phyloP scores from a whole-genome alignment of 2,888 invertebrate species.

The Odontothrips loti region DNA sequence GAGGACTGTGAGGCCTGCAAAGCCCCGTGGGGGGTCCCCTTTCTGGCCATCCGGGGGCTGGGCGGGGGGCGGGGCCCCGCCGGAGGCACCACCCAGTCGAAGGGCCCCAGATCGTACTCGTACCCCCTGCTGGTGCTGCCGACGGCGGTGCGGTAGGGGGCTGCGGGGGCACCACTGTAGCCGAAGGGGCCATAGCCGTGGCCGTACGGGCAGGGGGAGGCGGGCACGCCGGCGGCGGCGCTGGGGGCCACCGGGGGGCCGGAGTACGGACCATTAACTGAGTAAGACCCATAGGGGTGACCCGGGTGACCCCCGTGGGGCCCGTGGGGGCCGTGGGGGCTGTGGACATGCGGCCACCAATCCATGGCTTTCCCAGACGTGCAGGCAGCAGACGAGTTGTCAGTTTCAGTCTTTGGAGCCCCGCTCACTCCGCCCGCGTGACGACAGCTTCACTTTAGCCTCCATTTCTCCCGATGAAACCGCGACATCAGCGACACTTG shows the following conservation, averaged over 20 bases:
- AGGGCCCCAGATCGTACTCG: constrained; percentile 8
- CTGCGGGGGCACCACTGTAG: not conserved
- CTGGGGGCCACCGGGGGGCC: not conserved
- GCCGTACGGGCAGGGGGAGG: constrained; percentile 13
- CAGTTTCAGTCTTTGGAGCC: no score
- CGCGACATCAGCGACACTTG: no score
- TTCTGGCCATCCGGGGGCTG: not conserved
- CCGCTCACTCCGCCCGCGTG: no score
- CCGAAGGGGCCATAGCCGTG: constrained; percentile 15
- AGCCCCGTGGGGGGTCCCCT: not conserved
- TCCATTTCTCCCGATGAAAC: no score
- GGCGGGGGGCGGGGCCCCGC: not conserved
- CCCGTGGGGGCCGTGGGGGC: not conserved
- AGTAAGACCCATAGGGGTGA: not conserved
- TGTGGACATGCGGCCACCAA: not conserved
- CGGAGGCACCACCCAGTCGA: not conserved
- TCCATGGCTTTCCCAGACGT: not conserved
- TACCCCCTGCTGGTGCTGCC: constrained; percentile 1
- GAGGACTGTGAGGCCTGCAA: not conserved
- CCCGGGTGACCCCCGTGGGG: not conserved
- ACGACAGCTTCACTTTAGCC: no score
- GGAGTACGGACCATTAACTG: not conserved
- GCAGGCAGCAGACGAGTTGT: no score
- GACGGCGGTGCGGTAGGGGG: not conserved
- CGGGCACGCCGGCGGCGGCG: not conserved